Evolutionary conservation across 2,888 invertebrate species (phyloP).

Genomic region (Lysandra bellargus): DNA sequence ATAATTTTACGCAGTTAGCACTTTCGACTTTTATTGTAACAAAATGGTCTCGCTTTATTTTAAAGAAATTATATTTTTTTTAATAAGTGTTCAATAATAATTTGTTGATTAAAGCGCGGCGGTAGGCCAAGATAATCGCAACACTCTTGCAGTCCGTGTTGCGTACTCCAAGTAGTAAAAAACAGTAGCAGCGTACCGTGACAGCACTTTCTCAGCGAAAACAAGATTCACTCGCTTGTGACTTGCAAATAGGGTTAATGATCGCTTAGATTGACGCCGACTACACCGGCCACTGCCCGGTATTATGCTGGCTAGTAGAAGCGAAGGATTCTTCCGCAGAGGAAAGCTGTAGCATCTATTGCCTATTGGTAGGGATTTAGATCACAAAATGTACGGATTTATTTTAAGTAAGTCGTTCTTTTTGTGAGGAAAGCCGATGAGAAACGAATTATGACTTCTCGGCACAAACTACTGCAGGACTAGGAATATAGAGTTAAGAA

Average conservation of each 20-base stretch:
- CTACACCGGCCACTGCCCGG: conserved; percentile 8
- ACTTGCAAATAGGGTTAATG: conserved; percentile 42
- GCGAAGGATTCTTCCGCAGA: neutral
- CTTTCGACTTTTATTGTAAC: too few species aligned
- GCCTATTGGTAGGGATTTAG: neutral
- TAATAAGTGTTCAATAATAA: too few species aligned
- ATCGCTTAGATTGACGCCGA: conserved; percentile 37
- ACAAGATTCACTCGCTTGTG: conserved; percentile 41
- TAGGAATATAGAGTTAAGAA: neutral
- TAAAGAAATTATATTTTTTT: too few species aligned
- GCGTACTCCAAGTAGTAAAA: conserved; percentile 44
- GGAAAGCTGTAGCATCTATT: neutral
- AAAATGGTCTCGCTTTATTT: neutral
- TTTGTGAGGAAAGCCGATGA: neutral
- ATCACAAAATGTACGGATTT: neutral
- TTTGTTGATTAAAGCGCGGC: neutral
- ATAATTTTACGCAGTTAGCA: too few species aligned
- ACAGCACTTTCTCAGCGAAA: conserved; percentile 58
- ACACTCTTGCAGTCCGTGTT: conserved; percentile 32
- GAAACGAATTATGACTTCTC: neutral
- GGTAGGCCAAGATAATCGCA: neutral
- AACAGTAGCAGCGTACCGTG: conserved; percentile 50
- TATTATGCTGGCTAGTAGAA: neutral
- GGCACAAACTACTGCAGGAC: neutral
- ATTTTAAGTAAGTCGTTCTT: neutral